Conservation (phyloP, 2,113 vertebrate species). For the Isurus oxyrinchus region DNA sequence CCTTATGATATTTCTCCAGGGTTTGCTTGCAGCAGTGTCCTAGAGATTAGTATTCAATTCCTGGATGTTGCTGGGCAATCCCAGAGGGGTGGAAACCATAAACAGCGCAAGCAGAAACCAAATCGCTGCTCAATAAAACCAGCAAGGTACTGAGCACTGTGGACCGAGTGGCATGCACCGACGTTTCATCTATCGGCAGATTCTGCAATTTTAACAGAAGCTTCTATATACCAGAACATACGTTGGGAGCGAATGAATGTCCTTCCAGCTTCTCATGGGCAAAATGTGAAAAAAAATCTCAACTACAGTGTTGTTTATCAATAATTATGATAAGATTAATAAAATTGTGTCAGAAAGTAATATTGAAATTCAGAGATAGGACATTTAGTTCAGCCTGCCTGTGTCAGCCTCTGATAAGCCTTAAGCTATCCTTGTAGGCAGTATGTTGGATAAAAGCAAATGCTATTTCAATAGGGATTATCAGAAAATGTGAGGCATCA, state of each 20-base stretch:
- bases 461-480: too few species aligned
- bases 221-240: not conserved
- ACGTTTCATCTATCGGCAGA: not conserved
- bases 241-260: too few species aligned
- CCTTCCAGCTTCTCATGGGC: too few species aligned
- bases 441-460: not conserved
- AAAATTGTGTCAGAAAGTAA: not conserved
- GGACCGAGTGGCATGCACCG: not conserved
- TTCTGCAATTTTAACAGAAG: not conserved
- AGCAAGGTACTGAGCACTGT: not conserved
- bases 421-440: not conserved
- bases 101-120: not conserved
- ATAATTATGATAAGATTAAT: not conserved
- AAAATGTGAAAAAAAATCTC: too few species aligned
- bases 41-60: not conserved
- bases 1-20: too few species aligned
- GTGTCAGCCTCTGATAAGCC: not conserved
- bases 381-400: not conserved
- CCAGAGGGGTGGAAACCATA: not conserved
- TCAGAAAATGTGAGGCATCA: not conserved
- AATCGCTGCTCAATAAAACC: not conserved
- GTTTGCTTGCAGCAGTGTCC: not conserved
- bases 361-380: not conserved
- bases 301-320: not conserved
- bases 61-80: not conserved